Conservation (phyloP, 1,140 invertebrate species). For the Drosophila orosa region DNA sequence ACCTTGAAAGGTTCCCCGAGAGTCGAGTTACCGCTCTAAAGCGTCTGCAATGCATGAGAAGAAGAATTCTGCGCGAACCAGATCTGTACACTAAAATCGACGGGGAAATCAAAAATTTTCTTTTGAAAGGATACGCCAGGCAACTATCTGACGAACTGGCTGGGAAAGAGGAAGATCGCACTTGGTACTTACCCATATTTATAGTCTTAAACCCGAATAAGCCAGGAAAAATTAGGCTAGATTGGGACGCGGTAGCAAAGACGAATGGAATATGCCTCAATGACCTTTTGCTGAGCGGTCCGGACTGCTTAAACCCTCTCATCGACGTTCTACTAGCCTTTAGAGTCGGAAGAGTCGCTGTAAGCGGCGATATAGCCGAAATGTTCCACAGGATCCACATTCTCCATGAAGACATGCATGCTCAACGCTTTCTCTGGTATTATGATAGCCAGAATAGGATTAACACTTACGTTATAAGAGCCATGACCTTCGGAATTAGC, state of each 20-base stretch:
- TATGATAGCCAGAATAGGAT: neutral
- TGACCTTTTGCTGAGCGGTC: neutral
- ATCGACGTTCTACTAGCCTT: neutral
- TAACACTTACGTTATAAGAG: neutral
- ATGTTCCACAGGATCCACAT: slow-evolving; percentile 6
- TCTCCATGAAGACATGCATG: slow-evolving; percentile 2
- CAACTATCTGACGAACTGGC: slow-evolving; percentile 11
- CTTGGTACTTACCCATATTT: slow-evolving; percentile 6
- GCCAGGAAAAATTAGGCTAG: neutral
- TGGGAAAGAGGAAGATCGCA: neutral
- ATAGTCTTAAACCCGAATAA: slow-evolving; percentile 2
- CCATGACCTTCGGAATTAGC: neutral
- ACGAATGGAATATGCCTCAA: slow-evolving; percentile 1
- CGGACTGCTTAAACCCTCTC: neutral
- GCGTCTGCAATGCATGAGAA: neutral
- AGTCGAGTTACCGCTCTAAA: too few relatives aligned
- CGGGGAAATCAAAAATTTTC: slow-evolving; percentile 2
- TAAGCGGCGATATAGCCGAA: slow-evolving; percentile 11
- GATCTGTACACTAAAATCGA: slow-evolving; percentile 1
- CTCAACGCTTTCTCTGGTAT: slow-evolving; percentile 1
- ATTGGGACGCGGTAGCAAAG: slow-evolving; percentile 11
- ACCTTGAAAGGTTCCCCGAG: too few relatives aligned
- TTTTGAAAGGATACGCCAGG: slow-evolving; percentile 2
- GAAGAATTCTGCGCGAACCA: neutral
- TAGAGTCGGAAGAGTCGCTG: neutral